These are phyloP conservation scores for Dendroctonus ponderosae DNA, from an alignment of 1,140 invertebrate genomes.

Conservation along the genomic window DNA sequence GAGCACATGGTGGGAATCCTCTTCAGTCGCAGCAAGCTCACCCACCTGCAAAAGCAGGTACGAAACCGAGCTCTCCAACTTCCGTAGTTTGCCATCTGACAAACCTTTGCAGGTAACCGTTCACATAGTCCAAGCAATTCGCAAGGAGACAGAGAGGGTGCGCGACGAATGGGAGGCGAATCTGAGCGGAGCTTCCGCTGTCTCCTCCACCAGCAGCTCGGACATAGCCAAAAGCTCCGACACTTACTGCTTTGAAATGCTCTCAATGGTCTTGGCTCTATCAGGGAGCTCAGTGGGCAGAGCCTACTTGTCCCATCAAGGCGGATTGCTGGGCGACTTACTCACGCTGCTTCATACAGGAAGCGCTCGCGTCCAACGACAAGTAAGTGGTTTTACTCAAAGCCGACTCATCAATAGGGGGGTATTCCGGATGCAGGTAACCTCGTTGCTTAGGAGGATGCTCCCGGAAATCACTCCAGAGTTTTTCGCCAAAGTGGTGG, in stretches of 20 bases:
- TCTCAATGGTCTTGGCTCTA: slow-evolving; percentile 91
- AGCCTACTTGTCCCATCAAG: slow-evolving; percentile 86
- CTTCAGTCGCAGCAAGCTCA: slow-evolving; percentile 91
- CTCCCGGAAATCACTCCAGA: slow-evolving; percentile 78
- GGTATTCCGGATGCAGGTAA: slow-evolving; percentile 54
- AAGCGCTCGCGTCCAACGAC: slow-evolving; percentile 89
- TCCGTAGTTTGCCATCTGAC: background rate
- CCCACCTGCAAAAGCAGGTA: slow-evolving; percentile 92
- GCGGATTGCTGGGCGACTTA: slow-evolving; percentile 79
- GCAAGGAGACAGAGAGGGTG: slow-evolving; percentile 79
- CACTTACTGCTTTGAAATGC: slow-evolving; percentile 96
- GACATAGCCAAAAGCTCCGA: slow-evolving; percentile 63
- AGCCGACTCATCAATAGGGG: background rate
- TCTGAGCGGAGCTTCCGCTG: slow-evolving; percentile 35
- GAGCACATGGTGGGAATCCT: slow-evolving; percentile 97
- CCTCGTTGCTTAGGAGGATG: slow-evolving; percentile 74
- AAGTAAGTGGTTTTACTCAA: slow-evolving; percentile 56
- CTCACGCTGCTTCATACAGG: slow-evolving; percentile 88
- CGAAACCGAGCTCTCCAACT: background rate
- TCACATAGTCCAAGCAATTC: slow-evolving; percentile 91
- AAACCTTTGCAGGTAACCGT: slow-evolving; percentile 72
- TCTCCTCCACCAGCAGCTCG: slow-evolving; percentile 42
- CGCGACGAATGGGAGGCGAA: slow-evolving; percentile 84
- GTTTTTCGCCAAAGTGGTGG: slow-evolving; percentile 65
- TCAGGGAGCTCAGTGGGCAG: slow-evolving; percentile 89